Conservation (phyloP, 1,140 invertebrate genomes). For the Helicoverpa armigera region DNA sequence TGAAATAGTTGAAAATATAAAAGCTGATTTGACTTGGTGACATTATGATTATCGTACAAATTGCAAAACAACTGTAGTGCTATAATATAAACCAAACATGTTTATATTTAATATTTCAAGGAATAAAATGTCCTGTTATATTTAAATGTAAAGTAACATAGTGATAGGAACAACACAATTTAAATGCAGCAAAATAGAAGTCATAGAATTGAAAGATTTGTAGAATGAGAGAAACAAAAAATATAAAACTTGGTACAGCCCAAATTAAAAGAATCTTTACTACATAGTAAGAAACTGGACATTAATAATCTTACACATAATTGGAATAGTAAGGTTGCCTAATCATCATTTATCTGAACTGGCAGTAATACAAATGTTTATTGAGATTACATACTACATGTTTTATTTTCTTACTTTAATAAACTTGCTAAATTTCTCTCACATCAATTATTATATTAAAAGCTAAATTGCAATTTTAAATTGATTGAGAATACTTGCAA, state of each 20-base stretch:
- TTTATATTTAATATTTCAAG: no score
- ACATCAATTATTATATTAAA: background rate
- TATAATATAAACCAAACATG: no score
- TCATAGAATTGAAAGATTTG: conserved; percentile 23
- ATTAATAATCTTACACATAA: background rate
- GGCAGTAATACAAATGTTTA: conserved; percentile 6
- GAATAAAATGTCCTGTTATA: no score
- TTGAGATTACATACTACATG: conserved; percentile 36
- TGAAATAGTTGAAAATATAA: no score
- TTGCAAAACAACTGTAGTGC: background rate
- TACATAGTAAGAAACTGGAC: background rate
- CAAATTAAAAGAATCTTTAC: background rate
- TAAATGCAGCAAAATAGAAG: conserved; percentile 26
- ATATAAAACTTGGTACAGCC: background rate
- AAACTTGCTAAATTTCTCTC: conserved; percentile 23
- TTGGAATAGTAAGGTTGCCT: conserved; percentile 17
- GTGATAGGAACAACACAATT: conserved; percentile 21
- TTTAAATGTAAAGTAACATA: background rate
- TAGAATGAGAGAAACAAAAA: background rate
- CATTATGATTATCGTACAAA: no score
- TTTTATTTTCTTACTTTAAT: conserved; percentile 3
- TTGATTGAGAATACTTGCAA: conserved; percentile 31
- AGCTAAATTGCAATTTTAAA: conserved; percentile 19
- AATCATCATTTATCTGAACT: background rate
- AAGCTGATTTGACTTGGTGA: no score